Evolutionary conservation across 2,113 vertebrate genomes (phyloP), one percentile per base, ranked within the genome.

Genomic region (Bufo gargarizans): DNA sequence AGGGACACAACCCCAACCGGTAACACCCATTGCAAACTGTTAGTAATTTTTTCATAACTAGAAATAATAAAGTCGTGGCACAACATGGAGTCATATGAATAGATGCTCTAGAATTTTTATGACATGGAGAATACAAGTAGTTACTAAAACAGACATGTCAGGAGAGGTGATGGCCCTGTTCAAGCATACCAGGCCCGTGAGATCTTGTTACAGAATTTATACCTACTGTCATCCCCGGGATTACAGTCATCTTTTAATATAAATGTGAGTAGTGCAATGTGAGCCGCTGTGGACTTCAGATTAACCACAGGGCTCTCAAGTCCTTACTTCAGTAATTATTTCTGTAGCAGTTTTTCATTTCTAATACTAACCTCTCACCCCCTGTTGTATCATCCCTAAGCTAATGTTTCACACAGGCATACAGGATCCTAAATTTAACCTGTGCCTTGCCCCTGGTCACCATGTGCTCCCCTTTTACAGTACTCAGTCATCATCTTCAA

Each of bases 351-450:
- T 16, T 58, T n/a, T 33, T 56, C 4, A 58, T 56, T 79, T 22
- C 12, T 19, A 80, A 59, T 14, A 19, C 9, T 6, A 4, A 45
- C 33, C 5, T 11, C 4, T 45, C 11, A 6, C 22, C 49, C 79
- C 56, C 47, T 47, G 33, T 49, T 47, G 71, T 49, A 20, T 76
- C 45, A 19, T 9, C 47, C 47, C 47, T 9, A 1, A 49, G 16
- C 82, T 69, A 8, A 13, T 14, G 47, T 53, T 71, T 84, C 49
- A 65, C 14, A 82, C 16, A 17, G 61, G 45, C 45, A 53, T 20
- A 69, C 20, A n/a, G 20, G 20, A 22, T 49, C 63, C 63, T 84
- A 84, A 84, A 71, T 55, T 71, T 84, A 84, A 4, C 82, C 63
- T 17, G 12, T 33, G 77, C 50, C 22, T 11, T 56, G 45, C 20